Evolutionary conservation across 2,113 vertebrate species (phyloP).

Genomic region (Aphelocoma coerulescens): DNA sequence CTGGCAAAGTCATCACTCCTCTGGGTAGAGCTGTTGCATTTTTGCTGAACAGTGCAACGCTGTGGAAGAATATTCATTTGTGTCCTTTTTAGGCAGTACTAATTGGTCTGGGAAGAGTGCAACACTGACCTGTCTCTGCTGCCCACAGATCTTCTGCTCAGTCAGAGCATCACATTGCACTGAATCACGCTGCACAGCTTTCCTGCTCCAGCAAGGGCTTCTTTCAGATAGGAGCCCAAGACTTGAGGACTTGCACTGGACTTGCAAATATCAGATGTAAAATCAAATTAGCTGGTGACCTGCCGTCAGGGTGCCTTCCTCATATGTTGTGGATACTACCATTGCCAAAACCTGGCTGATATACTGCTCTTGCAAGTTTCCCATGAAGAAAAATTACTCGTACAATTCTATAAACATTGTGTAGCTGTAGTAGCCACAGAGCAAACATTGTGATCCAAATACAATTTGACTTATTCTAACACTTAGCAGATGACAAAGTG

Average conservation of each 20-base stretch:
- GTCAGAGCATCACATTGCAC: background rate
- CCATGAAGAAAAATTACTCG: background rate
- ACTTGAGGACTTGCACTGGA: background rate
- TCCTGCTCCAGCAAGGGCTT: background rate
- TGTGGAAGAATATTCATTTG: background rate
- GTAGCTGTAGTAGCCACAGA: background rate
- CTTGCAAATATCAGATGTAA: background rate
- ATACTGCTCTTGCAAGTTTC: background rate
- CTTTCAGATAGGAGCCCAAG: background rate
- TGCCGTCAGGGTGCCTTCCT: background rate
- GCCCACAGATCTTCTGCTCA: background rate
- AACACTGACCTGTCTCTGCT: background rate
- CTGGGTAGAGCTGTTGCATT: background rate
- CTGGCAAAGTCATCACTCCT: background rate
- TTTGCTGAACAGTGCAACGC: background rate
- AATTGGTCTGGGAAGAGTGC: background rate
- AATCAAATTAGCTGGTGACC: background rate
- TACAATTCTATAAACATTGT: background rate
- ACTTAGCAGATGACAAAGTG: background rate
- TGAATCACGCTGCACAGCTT: fast-evolving
- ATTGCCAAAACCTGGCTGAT: background rate
- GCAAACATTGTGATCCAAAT: background rate
- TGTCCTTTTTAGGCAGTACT: background rate
- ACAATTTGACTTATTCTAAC: background rate
- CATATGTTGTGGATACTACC: background rate